These are phyloP conservation scores for Bellardia bayeri DNA, from an alignment of 2,888 invertebrate species.

Conservation along the genomic window DNA sequence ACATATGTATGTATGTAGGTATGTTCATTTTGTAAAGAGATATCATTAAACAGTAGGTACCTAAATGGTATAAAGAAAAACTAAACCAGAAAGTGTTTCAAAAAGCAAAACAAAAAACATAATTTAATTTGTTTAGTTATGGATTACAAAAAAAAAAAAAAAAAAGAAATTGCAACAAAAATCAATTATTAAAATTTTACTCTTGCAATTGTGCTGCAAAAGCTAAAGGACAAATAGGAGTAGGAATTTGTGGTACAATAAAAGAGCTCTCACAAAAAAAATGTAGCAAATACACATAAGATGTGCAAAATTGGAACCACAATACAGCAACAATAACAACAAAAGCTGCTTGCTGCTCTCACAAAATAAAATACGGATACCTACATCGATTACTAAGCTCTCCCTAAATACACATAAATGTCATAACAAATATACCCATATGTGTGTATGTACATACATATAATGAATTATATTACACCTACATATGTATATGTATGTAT, in stretches of 20 bases:
- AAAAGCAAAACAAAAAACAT: neutral
- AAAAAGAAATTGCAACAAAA: neutral
- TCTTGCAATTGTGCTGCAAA: neutral
- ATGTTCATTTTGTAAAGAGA: too few relatives aligned
- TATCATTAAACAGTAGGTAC: too few relatives aligned
- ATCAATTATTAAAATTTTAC: constrained; percentile 38
- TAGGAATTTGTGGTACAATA: constrained; percentile 1
- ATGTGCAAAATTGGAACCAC: constrained; percentile 32
- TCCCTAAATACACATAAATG: constrained; percentile 14
- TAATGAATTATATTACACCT: constrained; percentile 15
- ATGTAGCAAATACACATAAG: too few relatives aligned
- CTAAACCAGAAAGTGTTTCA: neutral
- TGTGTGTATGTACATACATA: neutral
- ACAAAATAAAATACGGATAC: neutral
- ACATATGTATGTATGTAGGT: too few relatives aligned
- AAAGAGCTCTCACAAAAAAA: neutral
- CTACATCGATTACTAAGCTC: constrained; percentile 19
- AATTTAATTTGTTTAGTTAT: neutral
- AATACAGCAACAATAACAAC: neutral
- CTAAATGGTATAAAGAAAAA: neutral
- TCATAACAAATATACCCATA: neutral
- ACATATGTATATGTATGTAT: too few relatives aligned
- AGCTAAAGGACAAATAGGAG: constrained; percentile 48
- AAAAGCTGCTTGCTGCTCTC: neutral
- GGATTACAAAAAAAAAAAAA: neutral